phyloP scores from a whole-genome alignment of 2,113 vertebrate genomes.

The Carassius carassius region DNA sequence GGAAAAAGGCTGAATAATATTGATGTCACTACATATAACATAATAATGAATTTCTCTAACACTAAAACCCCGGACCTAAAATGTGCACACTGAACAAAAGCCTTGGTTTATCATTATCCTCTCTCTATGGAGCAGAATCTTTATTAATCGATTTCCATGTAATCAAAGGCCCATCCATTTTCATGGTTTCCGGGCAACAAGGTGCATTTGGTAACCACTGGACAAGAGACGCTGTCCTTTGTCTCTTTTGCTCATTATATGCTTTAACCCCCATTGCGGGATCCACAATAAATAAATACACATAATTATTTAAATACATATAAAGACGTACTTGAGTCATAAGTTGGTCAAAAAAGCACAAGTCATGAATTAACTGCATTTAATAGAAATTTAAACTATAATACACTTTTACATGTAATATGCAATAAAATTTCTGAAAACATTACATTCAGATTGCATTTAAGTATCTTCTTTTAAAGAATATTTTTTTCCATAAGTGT shows the following conservation, averaged over 20 bases:
- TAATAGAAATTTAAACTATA: not conserved
- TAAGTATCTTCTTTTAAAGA: not conserved
- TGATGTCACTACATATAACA: not conserved
- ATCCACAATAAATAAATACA: not conserved
- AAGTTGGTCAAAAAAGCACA: too few species aligned
- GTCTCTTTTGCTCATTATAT: conserved; percentile 42
- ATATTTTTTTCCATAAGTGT: not conserved
- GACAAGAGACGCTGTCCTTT: conserved; percentile 51
- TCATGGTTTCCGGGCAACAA: conserved; percentile 58
- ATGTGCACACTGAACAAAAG: conserved; percentile 19
- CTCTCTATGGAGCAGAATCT: conserved; percentile 52
- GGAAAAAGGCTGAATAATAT: conserved; percentile 30
- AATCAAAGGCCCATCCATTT: conserved; percentile 30
- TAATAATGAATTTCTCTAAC: conserved; percentile 10
- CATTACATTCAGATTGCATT: not conserved
- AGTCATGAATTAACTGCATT: not conserved
- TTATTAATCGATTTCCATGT: conserved; percentile 65
- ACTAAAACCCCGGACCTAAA: not conserved
- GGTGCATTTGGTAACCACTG: conserved; percentile 48
- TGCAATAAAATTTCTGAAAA: not conserved
- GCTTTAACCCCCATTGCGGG: conserved; percentile 11
- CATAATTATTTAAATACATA: too few species aligned
- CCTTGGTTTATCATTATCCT: conserved; percentile 50
- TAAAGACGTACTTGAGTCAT: too few species aligned
- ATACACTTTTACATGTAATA: not conserved